These are phyloP conservation scores for Nomada lathburiana DNA, from an alignment of 2,888 invertebrate genomes.

Conservation along the genomic window DNA sequence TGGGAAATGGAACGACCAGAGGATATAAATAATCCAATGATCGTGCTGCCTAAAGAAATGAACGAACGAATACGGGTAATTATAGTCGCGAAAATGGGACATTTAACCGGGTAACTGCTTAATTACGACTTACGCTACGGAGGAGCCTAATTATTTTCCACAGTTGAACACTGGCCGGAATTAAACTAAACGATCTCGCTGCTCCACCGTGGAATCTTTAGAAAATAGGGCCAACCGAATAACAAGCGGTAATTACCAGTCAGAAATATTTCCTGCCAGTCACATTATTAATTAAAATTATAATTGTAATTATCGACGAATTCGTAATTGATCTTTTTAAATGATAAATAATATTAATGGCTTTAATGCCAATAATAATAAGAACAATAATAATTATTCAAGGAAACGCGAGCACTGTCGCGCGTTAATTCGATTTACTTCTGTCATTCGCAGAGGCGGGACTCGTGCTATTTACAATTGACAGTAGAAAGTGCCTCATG, in stretches of 20 bases:
- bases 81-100: slow-evolving; percentile 23
- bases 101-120: slow-evolving; percentile 27
- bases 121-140: slow-evolving; percentile 19
- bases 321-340: no score
- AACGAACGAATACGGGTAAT: slow-evolving; percentile 15
- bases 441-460: slow-evolving; percentile 6
- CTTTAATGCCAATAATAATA: no score
- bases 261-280: background rate
- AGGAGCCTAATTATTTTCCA: slow-evolving; percentile 31
- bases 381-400: no score
- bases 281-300: no score
- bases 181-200: slow-evolving; percentile 4
- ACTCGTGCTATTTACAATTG: slow-evolving; percentile 19
- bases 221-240: slow-evolving; percentile 17
- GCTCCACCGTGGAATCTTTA: slow-evolving; percentile 17
- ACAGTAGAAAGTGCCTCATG: slow-evolving; percentile 11
- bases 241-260: slow-evolving; percentile 34
- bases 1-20: slow-evolving; percentile 7
- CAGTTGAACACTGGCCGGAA: slow-evolving; percentile 17
- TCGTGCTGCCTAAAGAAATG: background rate
- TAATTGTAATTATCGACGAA: no score
- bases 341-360: no score
- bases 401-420: background rate
- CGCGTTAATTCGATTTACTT: slow-evolving; percentile 4
- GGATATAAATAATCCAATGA: slow-evolving; percentile 19